Evolutionary conservation across 1,140 invertebrate genomes (phyloP), one percentile per base, ranked within the genome.

Genomic region (Hermetia illucens): DNA sequence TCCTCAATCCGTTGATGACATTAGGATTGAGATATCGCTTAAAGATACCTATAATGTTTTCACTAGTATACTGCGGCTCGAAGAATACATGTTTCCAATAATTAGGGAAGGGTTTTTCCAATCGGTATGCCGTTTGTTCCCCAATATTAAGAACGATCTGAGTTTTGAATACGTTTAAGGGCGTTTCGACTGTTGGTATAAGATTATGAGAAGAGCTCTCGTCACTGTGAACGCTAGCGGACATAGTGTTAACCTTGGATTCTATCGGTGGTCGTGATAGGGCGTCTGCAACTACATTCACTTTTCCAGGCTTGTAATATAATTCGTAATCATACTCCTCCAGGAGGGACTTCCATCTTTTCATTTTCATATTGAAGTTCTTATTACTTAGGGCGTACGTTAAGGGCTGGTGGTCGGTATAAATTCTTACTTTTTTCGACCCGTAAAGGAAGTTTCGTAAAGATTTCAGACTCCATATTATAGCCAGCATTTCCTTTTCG

Each of bases 401-500:
- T 3, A 47, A 18, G 9, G 43, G 43, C 39, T 43, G 38, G 21
- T 46, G 40, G 18, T 47, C 45, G 10, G 47, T 49, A 5, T 18
- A 39, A 10, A 47, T 39, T 27, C 20, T 48, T 19, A 64, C 62
- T 43, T 47, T 47, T 20, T 34, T 34, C 4, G 24, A 18, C 10
- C 59, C 58, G 24, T 48, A 59, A 4, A 63, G 21, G 43, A 61
- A 63, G 20, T 51, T 52, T 40, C 58, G 25, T 36, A 68, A 66
- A 30, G 62, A 47, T 41, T 63, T 49, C 2, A 64, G 47, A 2
- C 43, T 43, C 42, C 38, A 53, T 18, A 48, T 24, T 18, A 59
- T 47, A 41, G 38, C 38, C 44, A 72, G 38, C 29, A 58, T 53
- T 48, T 72, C 69, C 44, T 66, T 65, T 40, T 66, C 63, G 25